phyloP scores from a whole-genome alignment of 2,797 vertebrate genomes.

The Ctenochaetus hawaiiensis region DNA sequence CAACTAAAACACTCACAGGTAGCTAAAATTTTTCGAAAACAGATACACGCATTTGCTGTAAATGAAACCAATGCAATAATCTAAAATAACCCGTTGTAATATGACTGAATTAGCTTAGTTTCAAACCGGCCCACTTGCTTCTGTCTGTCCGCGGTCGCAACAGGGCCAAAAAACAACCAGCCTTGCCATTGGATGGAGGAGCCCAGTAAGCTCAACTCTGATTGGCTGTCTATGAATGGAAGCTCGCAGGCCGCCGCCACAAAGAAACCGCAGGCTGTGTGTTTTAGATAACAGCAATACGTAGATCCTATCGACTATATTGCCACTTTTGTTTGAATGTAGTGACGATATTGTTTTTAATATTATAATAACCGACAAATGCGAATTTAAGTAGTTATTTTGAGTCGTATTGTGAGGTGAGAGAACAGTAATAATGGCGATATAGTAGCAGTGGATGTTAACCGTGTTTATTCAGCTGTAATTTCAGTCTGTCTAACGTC shows the following conservation, averaged over 20 bases:
- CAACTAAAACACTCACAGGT: constrained; percentile 5
- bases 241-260: constrained; percentile 58
- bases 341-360: fast-evolving
- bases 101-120: constrained; percentile 77
- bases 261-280: constrained; percentile 69
- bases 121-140: constrained; percentile 70
- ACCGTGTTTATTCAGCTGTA: not conserved
- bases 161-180: constrained; percentile 46
- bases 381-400: not conserved
- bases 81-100: constrained; percentile 18
- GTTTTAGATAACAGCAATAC: constrained; percentile 31
- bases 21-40: constrained; percentile 62
- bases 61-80: constrained; percentile 6
- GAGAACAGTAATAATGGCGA: constrained; percentile 19
- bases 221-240: constrained; percentile 74
- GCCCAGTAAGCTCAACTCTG: constrained; percentile 34
- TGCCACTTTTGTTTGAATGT: fast-evolving
- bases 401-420: not conserved
- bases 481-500: not conserved
- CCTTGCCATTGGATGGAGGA: constrained; percentile 55
- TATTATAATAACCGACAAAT: not conserved
- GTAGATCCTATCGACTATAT: not conserved
- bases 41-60: not conserved
- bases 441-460: not conserved
- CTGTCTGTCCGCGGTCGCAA: constrained; percentile 74